A percentile compares a stretch with the other conserved stretches of the same genome.
Conservation (phyloP, 2,888 invertebrate genomes). For the Parnassius glacialis region DNA sequence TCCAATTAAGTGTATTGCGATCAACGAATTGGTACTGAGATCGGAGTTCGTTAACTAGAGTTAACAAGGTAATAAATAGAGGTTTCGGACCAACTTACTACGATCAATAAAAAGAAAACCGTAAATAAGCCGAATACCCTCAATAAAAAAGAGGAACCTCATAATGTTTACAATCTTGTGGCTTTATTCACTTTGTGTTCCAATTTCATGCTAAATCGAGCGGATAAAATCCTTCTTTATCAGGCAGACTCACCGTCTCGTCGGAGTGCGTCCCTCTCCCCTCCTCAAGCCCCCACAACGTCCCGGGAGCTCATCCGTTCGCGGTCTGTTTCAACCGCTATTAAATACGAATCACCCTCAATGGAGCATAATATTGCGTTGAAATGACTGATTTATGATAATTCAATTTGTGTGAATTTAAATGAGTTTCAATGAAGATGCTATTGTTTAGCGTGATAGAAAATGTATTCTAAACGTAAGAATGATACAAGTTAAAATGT, state of each 20-base stretch:
- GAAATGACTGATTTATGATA: slow-evolving; percentile 64
- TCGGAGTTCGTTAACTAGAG: slow-evolving; percentile 75
- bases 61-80: slow-evolving; percentile 79
- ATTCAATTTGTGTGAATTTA: slow-evolving; percentile 60
- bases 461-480: not conserved
- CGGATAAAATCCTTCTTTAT: slow-evolving; percentile 78
- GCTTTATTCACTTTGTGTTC: slow-evolving; percentile 81
- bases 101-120: slow-evolving; percentile 74
- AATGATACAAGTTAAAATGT: not conserved
- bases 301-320: slow-evolving; percentile 34
- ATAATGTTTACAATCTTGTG: slow-evolving; percentile 81
- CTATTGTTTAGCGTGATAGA: not conserved
- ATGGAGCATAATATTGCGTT: slow-evolving; percentile 60
- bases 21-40: slow-evolving; percentile 55
- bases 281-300: slow-evolving; percentile 31
- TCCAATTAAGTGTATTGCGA: slow-evolving; percentile 67
- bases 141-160: slow-evolving; percentile 77
- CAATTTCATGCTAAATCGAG: slow-evolving; percentile 81
- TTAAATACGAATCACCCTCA: slow-evolving; percentile 68
- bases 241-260: slow-evolving; percentile 77
- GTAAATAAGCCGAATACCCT: slow-evolving; percentile 73
- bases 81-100: slow-evolving; percentile 59
- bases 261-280: slow-evolving; percentile 40
- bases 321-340: slow-evolving; percentile 60
- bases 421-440: slow-evolving; percentile 31